These are phyloP conservation scores for Temnothorax unifasciatus DNA, from an alignment of 2,888 invertebrate species.

Conservation along the genomic window DNA sequence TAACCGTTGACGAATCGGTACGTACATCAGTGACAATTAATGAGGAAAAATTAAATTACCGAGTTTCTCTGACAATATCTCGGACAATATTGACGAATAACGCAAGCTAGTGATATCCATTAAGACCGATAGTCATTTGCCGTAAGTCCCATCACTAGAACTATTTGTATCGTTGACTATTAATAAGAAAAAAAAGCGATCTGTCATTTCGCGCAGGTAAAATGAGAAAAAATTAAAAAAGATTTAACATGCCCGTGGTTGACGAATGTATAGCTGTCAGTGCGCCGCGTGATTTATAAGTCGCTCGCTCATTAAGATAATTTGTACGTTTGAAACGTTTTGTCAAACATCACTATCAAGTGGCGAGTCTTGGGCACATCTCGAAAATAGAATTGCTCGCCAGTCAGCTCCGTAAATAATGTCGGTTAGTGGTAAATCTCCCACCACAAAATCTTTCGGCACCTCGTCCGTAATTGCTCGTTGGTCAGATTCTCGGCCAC, in stretches of 20 bases:
- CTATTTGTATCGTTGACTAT: constrained; percentile 46
- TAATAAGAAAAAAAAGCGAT: constrained; percentile 11
- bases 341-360: constrained; percentile 60
- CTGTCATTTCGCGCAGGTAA: constrained; percentile 15
- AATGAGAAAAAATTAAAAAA: constrained; percentile 41
- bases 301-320: constrained; percentile 56
- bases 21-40: constrained; percentile 8
- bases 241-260: constrained; percentile 19
- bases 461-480: constrained; percentile 80
- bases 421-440: constrained; percentile 59
- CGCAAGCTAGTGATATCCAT: constrained; percentile 37
- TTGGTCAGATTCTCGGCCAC: constrained; percentile 83
- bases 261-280: constrained; percentile 51
- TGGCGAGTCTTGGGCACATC: constrained; percentile 7
- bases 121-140: constrained; percentile 24
- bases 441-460: constrained; percentile 70
- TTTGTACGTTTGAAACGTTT: constrained; percentile 56
- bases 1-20: constrained; percentile 37
- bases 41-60: constrained; percentile 53
- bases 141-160: not conserved
- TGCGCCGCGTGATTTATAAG: constrained; percentile 51
- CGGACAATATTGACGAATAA: constrained; percentile 52
- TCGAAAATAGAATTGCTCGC: constrained; percentile 58
- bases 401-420: constrained; percentile 44
- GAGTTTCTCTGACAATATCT: constrained; percentile 40